Percentiles rank a stretch among this genome's conserved stretches.
Conservation (phyloP, 2,113 vertebrate species). For the Xenus cinereus region DNA sequence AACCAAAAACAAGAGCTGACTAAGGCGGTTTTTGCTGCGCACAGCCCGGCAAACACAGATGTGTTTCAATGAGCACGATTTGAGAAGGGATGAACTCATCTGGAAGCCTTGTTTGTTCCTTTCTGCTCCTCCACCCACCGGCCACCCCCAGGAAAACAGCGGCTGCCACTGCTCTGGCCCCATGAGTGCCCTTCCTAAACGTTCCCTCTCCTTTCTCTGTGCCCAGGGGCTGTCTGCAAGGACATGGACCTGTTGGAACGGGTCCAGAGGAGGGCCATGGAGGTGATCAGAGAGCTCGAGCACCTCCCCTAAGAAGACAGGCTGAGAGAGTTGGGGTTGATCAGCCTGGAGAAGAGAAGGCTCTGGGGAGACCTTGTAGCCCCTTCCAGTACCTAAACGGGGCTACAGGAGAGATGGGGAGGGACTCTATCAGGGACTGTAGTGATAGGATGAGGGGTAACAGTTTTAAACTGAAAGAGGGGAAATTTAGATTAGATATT, state of each 20-base stretch:
- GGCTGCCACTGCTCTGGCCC: fast-evolving
- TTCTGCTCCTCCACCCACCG: conserved; percentile 35
- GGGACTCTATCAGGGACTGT: not conserved
- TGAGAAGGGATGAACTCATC: conserved; percentile 52
- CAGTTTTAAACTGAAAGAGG: not conserved
- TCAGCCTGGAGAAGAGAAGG: not conserved
- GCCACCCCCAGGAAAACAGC: not conserved
- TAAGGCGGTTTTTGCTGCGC: not conserved
- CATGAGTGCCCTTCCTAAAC: fast-evolving
- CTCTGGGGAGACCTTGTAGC: not conserved
- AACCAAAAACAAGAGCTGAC: conserved; percentile 26
- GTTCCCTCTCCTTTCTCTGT: not conserved
- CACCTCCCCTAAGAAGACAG: not conserved
- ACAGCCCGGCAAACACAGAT: conserved; percentile 47
- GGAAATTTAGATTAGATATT: not conserved
- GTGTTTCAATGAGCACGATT: conserved; percentile 8
- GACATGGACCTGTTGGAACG: not conserved
- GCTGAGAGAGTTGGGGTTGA: not conserved
- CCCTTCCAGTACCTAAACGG: not conserved
- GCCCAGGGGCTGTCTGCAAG: not conserved
- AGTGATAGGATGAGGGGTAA: not conserved
- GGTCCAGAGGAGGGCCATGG: not conserved
- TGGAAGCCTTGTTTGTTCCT: conserved; percentile 54
- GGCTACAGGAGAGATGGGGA: not conserved
- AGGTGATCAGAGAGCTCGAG: not conserved